phyloP scores from a whole-genome alignment of 2,797 vertebrate species.

The Mus caroli region DNA sequence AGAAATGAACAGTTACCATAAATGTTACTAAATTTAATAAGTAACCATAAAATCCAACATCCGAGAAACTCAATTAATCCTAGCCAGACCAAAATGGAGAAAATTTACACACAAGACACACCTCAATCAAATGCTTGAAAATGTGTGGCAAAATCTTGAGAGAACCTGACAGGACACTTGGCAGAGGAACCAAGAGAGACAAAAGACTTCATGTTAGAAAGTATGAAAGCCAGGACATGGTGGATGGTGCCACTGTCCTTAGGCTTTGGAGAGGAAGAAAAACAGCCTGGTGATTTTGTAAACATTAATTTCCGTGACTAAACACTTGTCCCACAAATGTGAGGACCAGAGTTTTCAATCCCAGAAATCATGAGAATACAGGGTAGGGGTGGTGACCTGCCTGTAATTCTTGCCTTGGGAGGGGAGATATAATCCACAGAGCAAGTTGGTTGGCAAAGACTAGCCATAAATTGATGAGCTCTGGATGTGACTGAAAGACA shows the following conservation, averaged over 20 bases:
- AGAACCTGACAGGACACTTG: background rate
- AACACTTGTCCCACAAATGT: no score
- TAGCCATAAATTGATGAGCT: background rate
- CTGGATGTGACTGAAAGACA: background rate
- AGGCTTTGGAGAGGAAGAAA: background rate
- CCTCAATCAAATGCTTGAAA: background rate
- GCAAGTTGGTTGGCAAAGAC: no score
- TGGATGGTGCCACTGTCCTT: background rate
- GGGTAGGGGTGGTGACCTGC: background rate
- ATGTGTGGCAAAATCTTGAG: background rate
- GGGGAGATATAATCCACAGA: no score
- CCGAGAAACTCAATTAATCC: background rate
- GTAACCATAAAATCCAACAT: background rate
- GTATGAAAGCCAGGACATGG: background rate
- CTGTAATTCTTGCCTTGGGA: background rate
- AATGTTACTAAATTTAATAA: background rate
- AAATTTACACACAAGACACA: background rate
- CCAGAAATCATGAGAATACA: background rate
- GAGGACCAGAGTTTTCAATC: background rate
- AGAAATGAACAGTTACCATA: background rate
- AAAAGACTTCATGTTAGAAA: background rate
- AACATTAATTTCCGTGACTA: background rate
- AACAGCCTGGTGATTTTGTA: background rate
- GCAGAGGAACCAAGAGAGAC: conserved; percentile 8
- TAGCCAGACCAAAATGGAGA: background rate